Evolutionary conservation across 1,140 invertebrate genomes (phyloP).

Genomic region (Drosophila punjabiensis): DNA sequence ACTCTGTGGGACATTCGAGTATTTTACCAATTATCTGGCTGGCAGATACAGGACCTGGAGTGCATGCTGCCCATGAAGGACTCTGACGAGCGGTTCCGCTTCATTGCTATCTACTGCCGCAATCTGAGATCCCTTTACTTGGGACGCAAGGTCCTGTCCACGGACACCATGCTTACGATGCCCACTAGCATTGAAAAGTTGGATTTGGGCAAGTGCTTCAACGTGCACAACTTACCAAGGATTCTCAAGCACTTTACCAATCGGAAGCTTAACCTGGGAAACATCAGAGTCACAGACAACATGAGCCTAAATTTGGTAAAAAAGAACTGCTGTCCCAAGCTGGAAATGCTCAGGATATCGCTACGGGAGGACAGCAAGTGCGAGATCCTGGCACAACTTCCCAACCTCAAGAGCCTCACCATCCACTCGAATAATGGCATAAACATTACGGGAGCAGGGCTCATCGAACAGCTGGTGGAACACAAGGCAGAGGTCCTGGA

Average conservation of each 20-base stretch:
- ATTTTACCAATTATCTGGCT: conserved; percentile 58
- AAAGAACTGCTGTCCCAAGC: background rate
- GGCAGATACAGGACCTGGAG: conserved; percentile 23
- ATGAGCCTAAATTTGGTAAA: background rate
- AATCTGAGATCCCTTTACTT: conserved; percentile 2
- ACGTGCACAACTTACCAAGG: background rate
- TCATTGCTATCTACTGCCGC: conserved; percentile 37
- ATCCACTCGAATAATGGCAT: background rate
- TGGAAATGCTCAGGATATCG: conserved; percentile 42
- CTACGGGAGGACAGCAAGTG: background rate
- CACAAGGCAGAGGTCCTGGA: conserved; percentile 40
- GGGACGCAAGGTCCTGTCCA: background rate
- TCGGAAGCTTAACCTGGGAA: conserved; percentile 32
- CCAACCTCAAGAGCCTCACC: conserved; percentile 38
- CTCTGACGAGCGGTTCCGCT: conserved; percentile 15
- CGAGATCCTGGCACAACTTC: conserved; percentile 48
- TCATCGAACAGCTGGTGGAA: conserved; percentile 25
- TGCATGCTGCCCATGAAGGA: background rate
- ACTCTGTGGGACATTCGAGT: conserved; percentile 67
- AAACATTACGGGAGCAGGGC: background rate
- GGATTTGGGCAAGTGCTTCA: conserved; percentile 17
- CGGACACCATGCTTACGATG: conserved; percentile 21
- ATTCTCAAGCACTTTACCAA: conserved; percentile 6
- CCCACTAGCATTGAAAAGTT: conserved; percentile 34
- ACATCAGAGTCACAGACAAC: background rate